Evolutionary conservation across 2,888 invertebrate species (phyloP).

Genomic region (Scaptomyza flava): DNA sequence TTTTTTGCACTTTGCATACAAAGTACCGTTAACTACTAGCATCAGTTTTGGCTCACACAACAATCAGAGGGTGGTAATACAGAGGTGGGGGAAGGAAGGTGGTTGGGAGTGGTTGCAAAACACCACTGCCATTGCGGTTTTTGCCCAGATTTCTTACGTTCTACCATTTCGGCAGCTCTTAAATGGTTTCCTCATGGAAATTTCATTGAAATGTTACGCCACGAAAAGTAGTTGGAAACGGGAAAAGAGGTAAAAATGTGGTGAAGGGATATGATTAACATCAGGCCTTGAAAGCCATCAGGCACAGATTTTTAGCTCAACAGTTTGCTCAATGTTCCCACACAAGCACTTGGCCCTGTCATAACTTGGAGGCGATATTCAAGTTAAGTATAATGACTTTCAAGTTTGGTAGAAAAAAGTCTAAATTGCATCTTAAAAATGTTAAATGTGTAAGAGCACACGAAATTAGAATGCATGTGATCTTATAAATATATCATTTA

Average conservation of each 20-base stretch:
- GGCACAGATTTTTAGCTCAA: constrained; percentile 72
- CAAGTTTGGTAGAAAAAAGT: background rate
- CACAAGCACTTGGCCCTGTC: constrained; percentile 26
- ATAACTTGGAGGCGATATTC: constrained; percentile 36
- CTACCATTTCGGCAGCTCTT: constrained; percentile 59
- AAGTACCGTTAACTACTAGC: constrained; percentile 80
- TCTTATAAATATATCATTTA: background rate
- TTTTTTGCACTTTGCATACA: constrained; percentile 82
- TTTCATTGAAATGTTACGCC: constrained; percentile 71
- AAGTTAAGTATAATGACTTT: constrained; percentile 13
- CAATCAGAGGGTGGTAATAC: constrained; percentile 38
- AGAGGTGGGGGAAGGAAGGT: background rate
- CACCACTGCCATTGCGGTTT: constrained; percentile 57
- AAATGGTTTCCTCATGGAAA: constrained; percentile 80
- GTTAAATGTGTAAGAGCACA: too few species aligned
- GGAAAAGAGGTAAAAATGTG: background rate
- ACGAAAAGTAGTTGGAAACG: constrained; percentile 25
- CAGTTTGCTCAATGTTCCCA: constrained; percentile 38
- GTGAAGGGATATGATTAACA: constrained; percentile 1
- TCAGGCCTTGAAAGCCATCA: constrained; percentile 58
- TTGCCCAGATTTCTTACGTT: constrained; percentile 61
- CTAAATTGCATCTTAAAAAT: constrained; percentile 3
- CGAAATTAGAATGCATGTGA: background rate
- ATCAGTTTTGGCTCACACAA: constrained; percentile 69
- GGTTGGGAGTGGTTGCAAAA: background rate